Evolutionary conservation across 2,888 invertebrate genomes (phyloP), one percentile per base, ranked within the genome.

Genomic region (Rhodophaea formosa): DNA sequence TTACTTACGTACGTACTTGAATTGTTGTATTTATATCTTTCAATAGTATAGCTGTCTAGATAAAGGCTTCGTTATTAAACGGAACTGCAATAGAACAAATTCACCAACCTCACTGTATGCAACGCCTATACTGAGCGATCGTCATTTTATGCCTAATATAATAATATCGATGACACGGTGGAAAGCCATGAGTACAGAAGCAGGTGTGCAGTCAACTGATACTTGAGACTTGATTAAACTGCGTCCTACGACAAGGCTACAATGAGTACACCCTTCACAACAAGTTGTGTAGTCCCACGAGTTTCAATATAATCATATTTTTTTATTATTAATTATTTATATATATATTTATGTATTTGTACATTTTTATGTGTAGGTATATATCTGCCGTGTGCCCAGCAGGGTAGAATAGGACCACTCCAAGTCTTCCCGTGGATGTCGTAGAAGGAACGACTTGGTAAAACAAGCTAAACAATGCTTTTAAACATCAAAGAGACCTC

Each of bases 191-290:
- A 54, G 63, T 62, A 61, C 44, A 30, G 51, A 59, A 39, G 62
- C 69, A 69, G 66, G 66, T 66, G 67, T 65, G 59, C 54, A 54
- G 43, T 60, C 56, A 65, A 70, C 65, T 68, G 65, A 60, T 58
- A 55, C 52, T 58, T 61, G 43, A 57, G 39, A 64, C 65, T 49
- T 49, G 51, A 51, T 51, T 51, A 51, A 7, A 51, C 39, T 56
- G 62, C 68, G 62, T 64, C 64, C 67, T 63, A 61, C 62, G 61
- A 62, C 68, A 68, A 66, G 43, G 14, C 49, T 23, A 77, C 73
- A 77, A 76, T 69, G 62, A 62, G 76, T 80, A 82, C 81, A 81
- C 64, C 69, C 67, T 30, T n/a, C 59, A 54, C 15, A 63, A 58
- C 58, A 80, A 75, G 75, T 77, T 64, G 30, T 55, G 52, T 42